Conservation (phyloP, 2,113 vertebrate species). For the Macheiramphus alcinus region DNA sequence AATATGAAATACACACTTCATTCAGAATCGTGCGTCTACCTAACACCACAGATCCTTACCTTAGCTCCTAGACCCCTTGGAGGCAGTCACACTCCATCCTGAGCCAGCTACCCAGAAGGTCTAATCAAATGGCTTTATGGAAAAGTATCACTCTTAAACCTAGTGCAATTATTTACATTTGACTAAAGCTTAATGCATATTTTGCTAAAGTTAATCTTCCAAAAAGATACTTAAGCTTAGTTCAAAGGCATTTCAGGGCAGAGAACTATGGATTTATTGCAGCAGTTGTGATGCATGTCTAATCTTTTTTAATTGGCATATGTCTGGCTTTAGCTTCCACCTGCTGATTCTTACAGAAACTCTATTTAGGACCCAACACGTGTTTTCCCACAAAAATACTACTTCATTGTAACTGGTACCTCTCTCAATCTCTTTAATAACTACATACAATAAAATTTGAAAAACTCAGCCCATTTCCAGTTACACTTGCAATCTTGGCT, state of each 20-base stretch:
- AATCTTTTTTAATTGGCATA: background rate
- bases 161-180: background rate
- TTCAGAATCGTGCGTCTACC: accelerated
- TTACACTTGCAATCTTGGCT: background rate
- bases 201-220: background rate
- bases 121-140: background rate
- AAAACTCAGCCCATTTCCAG: background rate
- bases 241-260: background rate
- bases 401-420: background rate
- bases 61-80: background rate
- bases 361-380: background rate
- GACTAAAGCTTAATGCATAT: background rate
- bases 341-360: background rate
- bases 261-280: background rate
- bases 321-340: background rate
- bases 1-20: background rate
- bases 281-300: background rate
- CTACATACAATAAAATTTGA: background rate
- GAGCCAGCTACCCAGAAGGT: background rate
- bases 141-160: background rate
- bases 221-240: background rate
- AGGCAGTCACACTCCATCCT: background rate
- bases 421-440: background rate
- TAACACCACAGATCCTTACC: background rate
- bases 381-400: background rate